Evolutionary conservation across 92 coral and sea anemone species (phyloP).

Genomic region (Paragorgia papillata): DNA sequence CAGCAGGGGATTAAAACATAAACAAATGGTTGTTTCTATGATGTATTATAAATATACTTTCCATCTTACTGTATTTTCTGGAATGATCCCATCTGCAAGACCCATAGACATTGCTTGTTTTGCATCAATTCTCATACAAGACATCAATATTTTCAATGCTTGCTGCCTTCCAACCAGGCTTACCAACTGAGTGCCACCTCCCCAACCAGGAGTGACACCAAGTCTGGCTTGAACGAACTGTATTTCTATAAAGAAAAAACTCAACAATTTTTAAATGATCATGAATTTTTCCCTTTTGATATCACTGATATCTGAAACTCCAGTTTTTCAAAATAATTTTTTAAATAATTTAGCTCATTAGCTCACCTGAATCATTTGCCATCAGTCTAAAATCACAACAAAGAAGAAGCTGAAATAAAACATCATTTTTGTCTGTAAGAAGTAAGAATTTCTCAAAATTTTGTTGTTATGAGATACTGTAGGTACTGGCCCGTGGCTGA

Average conservation of each 20-base stretch:
- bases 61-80: conserved; percentile 52
- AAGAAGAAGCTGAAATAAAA: conserved; percentile 59
- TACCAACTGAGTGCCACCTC: conserved; percentile 87
- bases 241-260: conserved; percentile 60
- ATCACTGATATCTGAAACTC: no score
- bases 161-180: conserved; percentile 70
- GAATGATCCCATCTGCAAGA: conserved; percentile 75
- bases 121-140: conserved; percentile 62
- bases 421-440: no score
- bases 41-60: neutral
- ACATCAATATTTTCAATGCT: conserved; percentile 73
- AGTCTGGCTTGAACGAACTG: conserved; percentile 85
- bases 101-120: conserved; percentile 65
- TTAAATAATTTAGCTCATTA: no score
- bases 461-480: no score
- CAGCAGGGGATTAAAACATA: no score
- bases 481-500: no score
- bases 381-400: conserved; percentile 89
- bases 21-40: neutral
- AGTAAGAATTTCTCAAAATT: no score
- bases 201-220: conserved; percentile 99
- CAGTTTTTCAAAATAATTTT: no score
- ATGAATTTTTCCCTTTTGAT: no score
- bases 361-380: conserved; percentile 69
- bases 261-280: neutral